These are phyloP conservation scores for Adelphocoris suturalis DNA, from an alignment of 2,888 invertebrate genomes.

Conservation along the genomic window DNA sequence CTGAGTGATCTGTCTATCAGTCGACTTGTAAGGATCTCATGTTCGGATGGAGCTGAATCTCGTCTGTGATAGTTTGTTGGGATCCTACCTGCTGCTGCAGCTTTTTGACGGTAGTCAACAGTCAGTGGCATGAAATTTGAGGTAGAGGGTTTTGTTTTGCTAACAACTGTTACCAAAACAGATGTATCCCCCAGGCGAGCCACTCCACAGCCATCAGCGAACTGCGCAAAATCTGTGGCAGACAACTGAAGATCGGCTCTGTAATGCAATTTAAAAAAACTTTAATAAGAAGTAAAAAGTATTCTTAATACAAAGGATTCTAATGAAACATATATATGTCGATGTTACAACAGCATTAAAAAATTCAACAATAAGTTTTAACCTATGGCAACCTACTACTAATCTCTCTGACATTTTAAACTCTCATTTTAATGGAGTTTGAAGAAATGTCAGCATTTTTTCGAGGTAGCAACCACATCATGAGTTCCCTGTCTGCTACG, in stretches of 20 bases:
- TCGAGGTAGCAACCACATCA: too few relatives aligned
- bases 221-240: conserved; percentile 90
- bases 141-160: conserved; percentile 84
- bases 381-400: too few relatives aligned
- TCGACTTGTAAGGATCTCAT: conserved; percentile 94
- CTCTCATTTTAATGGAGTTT: too few relatives aligned
- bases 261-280: not conserved
- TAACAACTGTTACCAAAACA: conserved; percentile 94
- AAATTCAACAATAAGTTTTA: too few relatives aligned
- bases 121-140: conserved; percentile 86
- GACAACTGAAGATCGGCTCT: conserved; percentile 80
- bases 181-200: conserved; percentile 92
- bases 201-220: conserved; percentile 94
- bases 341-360: too few relatives aligned
- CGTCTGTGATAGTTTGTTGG: conserved; percentile 96
- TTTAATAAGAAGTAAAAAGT: not conserved
- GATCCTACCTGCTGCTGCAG: conserved; percentile 97
- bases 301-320: too few relatives aligned
- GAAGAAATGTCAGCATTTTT: too few relatives aligned
- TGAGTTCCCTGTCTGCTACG: too few relatives aligned
- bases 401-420: too few relatives aligned
- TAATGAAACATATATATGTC: too few relatives aligned
- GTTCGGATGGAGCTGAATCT: conserved; percentile 89
- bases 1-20: conserved; percentile 94
- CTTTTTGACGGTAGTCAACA: conserved; percentile 96